Evolutionary conservation across 2,113 vertebrate genomes (phyloP).

Genomic region (Ochotona princeps): DNA sequence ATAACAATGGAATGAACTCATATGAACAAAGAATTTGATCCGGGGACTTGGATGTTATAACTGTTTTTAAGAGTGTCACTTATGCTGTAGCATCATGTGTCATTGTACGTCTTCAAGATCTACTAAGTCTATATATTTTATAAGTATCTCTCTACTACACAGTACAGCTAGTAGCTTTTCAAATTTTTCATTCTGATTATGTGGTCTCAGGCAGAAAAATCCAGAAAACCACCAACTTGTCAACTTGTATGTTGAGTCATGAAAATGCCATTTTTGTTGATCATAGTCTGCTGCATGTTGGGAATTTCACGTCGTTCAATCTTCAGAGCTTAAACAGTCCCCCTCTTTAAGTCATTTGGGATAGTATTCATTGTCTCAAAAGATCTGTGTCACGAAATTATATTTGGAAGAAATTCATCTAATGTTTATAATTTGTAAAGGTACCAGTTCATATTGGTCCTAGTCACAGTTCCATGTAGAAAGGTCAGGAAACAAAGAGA

Average conservation of each 20-base stretch:
- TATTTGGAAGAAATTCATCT: not conserved
- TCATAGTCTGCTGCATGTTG: not conserved
- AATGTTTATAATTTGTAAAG: not conserved
- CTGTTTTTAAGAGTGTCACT: constrained; percentile 51
- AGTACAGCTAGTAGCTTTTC: not conserved
- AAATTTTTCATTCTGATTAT: constrained; percentile 20
- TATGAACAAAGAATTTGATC: constrained; percentile 2
- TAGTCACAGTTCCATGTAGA: not conserved
- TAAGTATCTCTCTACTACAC: not conserved
- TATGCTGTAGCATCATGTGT: not conserved
- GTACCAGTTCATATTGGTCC: not conserved
- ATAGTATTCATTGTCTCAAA: not conserved
- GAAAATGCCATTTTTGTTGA: not conserved
- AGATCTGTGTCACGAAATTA: not conserved
- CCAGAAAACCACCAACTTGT: not conserved
- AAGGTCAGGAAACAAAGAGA: not conserved
- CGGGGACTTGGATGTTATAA: not conserved
- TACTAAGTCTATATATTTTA: not conserved
- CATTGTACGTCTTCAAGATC: constrained; percentile 19
- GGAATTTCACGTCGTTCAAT: not conserved
- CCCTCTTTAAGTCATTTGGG: not conserved
- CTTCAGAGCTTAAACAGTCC: not conserved
- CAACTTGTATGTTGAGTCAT: not conserved
- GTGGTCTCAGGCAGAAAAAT: constrained; percentile 12
- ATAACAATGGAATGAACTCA: constrained; percentile 17